phyloP scores from a whole-genome alignment of 2,113 vertebrate species.

The Seriola aureovittata region DNA sequence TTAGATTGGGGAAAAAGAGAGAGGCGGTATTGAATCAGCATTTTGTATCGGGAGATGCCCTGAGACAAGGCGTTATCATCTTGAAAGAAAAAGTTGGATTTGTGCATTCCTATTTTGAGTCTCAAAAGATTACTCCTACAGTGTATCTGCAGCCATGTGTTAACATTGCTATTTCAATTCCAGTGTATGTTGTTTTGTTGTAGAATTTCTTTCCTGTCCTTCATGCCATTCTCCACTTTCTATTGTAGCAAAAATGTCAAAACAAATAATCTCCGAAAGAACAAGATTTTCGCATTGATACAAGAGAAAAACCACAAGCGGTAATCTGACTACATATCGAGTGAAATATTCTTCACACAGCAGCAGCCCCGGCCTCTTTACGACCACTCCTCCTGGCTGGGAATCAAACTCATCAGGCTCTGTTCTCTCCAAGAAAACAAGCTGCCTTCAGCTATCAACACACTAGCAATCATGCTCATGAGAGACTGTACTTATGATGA shows the following conservation, averaged over 20 bases:
- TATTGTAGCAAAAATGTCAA: constrained; percentile 1
- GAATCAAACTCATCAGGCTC: constrained; percentile 52
- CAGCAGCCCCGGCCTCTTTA: constrained; percentile 31
- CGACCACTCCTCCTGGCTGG: constrained; percentile 45
- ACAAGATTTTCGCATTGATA: constrained; percentile 8
- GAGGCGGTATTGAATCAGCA: not conserved
- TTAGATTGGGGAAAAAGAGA: not conserved
- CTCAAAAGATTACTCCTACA: not conserved
- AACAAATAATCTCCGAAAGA: constrained; percentile 15
- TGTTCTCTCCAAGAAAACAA: constrained; percentile 55
- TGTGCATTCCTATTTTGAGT: not conserved
- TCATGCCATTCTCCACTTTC: not conserved
- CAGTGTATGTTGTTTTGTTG: not conserved
- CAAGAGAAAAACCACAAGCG: constrained; percentile 13
- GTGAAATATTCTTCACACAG: constrained; percentile 30
- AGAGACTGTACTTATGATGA: constrained; percentile 38
- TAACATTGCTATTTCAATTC: constrained; percentile 11
- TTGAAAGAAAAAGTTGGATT: not conserved
- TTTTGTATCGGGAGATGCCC: not conserved
- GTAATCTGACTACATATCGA: constrained; percentile 23
- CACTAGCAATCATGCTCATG: constrained; percentile 33
- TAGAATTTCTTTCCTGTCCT: not conserved
- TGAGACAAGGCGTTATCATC: not conserved
- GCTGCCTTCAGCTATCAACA: constrained; percentile 62
- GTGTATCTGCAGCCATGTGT: not conserved